phyloP scores from a whole-genome alignment of 2,797 vertebrate genomes.

The Merluccius polli region DNA sequence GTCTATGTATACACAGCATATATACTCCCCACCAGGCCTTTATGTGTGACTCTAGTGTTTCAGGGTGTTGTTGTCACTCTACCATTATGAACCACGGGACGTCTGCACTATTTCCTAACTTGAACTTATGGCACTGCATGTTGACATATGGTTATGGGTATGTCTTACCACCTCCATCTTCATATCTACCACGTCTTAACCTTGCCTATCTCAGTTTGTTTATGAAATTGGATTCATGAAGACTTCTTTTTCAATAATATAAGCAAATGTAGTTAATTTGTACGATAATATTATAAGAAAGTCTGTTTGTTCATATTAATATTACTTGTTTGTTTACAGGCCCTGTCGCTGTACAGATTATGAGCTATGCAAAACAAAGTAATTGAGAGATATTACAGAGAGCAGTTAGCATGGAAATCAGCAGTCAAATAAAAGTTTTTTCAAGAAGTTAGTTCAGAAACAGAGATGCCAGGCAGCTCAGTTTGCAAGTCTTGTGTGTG shows the following conservation, averaged over 20 bases:
- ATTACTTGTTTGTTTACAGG: constrained; percentile 25
- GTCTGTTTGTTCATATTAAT: not conserved
- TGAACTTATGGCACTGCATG: not conserved
- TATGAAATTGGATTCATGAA: not conserved
- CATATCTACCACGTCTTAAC: no score
- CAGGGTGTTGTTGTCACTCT: not conserved
- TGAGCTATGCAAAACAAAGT: constrained; percentile 5
- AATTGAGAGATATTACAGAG: constrained; percentile 13
- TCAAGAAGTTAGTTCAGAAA: not conserved
- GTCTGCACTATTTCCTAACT: not conserved
- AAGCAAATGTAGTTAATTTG: not conserved
- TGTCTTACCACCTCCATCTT: not conserved
- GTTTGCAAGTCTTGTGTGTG: no score
- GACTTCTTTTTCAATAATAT: not conserved
- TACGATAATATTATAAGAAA: constrained; percentile 10
- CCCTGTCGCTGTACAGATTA: constrained; percentile 6
- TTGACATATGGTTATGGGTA: not conserved
- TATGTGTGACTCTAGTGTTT: not conserved
- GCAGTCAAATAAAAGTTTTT: constrained; percentile 8
- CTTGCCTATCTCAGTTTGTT: not conserved
- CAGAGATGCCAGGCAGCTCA: no score
- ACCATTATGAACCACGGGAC: not conserved
- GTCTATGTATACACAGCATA: constrained; percentile 26
- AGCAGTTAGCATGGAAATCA: not conserved
- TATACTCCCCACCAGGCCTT: not conserved